A percentile compares a stretch with the other conserved stretches of the same genome.
Conservation (phyloP, 2,113 vertebrate genomes). For the Peromyscus leucopus region DNA sequence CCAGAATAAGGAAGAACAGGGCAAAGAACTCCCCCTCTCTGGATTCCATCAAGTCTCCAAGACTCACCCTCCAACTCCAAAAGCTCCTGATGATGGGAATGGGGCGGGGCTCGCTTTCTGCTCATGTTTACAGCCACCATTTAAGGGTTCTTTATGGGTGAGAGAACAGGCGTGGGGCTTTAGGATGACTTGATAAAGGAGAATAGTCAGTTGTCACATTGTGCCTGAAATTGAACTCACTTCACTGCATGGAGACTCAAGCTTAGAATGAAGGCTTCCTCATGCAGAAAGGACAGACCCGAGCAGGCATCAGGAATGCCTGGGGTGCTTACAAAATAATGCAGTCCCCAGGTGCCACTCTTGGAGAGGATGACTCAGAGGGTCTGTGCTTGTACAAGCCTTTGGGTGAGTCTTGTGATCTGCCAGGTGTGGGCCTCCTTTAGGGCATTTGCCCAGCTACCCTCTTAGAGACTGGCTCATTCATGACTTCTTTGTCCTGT, state of each 20-base stretch:
- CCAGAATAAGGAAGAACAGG: background rate
- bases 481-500: background rate
- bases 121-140: background rate
- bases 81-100: background rate
- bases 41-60: background rate
- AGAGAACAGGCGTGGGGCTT: background rate
- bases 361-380: background rate
- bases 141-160: background rate
- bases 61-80: too few species aligned
- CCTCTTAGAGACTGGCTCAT: background rate
- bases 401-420: background rate
- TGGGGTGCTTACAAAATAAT: background rate
- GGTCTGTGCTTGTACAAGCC: background rate
- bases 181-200: background rate
- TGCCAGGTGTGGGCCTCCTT: background rate
- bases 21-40: background rate
- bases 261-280: constrained; percentile 16
- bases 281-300: constrained; percentile 21
- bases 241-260: background rate
- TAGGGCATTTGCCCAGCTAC: background rate
- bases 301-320: background rate
- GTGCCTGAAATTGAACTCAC: background rate
- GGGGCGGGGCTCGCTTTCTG: background rate
- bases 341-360: background rate
- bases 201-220: background rate